phyloP scores from a whole-genome alignment of 2,888 invertebrate genomes.

The Amiota communis region DNA sequence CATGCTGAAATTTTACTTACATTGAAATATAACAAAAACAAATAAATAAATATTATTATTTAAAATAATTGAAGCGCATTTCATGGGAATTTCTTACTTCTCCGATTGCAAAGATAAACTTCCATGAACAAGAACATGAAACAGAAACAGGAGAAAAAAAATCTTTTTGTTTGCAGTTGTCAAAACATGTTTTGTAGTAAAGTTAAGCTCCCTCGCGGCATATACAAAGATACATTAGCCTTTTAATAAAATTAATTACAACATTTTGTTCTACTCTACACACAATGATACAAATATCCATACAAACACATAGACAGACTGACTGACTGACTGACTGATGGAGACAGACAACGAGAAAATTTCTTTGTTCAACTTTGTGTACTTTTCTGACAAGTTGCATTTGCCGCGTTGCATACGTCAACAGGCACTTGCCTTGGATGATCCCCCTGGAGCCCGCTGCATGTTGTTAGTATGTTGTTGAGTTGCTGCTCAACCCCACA shows the following conservation, averaged over 20 bases:
- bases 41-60: not conserved
- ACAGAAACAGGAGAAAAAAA: not conserved
- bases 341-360: not conserved
- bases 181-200: conserved; percentile 4
- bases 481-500: conserved; percentile 11
- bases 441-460: no score
- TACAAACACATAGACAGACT: conserved; percentile 40
- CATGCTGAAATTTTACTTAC: not conserved
- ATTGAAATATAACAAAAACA: not conserved
- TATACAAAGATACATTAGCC: conserved; percentile 21
- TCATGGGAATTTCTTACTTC: conserved; percentile 19
- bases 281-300: conserved; percentile 47
- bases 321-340: conserved; percentile 21
- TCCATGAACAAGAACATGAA: not conserved
- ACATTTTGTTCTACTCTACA: conserved; percentile 64
- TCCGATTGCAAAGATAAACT: not conserved
- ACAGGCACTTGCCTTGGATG: conserved; percentile 30
- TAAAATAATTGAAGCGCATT: conserved; percentile 13
- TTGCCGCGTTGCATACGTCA: conserved; percentile 62
- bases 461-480: no score
- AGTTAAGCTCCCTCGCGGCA: not conserved
- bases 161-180: conserved; percentile 14
- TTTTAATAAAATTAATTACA: conserved; percentile 58
- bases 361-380: conserved; percentile 38
- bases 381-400: conserved; percentile 49